phyloP scores from a whole-genome alignment of 1,140 invertebrate species.

The Littorina saxatilis region DNA sequence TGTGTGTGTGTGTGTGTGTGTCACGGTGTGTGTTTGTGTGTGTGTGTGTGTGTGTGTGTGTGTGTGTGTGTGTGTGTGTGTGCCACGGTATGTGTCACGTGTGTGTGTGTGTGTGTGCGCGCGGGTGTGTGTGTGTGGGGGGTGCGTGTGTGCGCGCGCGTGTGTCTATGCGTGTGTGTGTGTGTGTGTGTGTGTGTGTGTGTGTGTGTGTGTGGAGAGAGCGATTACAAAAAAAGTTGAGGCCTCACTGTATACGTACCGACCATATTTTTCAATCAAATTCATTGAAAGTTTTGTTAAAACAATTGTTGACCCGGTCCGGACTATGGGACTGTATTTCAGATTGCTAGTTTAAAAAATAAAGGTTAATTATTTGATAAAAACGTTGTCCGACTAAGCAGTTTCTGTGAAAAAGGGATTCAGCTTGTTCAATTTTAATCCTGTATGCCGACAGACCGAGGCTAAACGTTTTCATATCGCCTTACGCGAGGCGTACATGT shows the following conservation, averaged over 20 bases:
- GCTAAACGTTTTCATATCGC: no score
- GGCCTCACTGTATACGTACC: not conserved
- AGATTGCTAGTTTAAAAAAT: no score
- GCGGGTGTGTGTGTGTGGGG: no score
- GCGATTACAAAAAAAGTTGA: not conserved
- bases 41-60: slow-evolving; percentile 22
- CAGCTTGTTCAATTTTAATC: no score
- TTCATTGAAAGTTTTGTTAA: not conserved
- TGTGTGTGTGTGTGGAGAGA: no score
- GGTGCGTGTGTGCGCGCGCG: not conserved
- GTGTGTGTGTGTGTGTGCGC: no score
- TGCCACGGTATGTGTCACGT: no score
- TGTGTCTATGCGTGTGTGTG: not conserved
- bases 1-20: not conserved
- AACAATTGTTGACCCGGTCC: not conserved
- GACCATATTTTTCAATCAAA: no score
- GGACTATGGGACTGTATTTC: not conserved
- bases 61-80: slow-evolving; percentile 13
- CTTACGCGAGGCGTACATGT: no score
- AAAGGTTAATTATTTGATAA: not conserved
- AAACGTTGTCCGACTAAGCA: not conserved
- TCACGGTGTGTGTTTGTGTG: no score
- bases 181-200: not conserved
- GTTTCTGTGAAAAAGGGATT: not conserved
- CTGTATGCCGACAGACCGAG: no score